Percentiles rank a stretch among this genome's conserved stretches.
phyloP scores from a whole-genome alignment of 1,140 invertebrate species.

The Hesperophylax magnus region DNA sequence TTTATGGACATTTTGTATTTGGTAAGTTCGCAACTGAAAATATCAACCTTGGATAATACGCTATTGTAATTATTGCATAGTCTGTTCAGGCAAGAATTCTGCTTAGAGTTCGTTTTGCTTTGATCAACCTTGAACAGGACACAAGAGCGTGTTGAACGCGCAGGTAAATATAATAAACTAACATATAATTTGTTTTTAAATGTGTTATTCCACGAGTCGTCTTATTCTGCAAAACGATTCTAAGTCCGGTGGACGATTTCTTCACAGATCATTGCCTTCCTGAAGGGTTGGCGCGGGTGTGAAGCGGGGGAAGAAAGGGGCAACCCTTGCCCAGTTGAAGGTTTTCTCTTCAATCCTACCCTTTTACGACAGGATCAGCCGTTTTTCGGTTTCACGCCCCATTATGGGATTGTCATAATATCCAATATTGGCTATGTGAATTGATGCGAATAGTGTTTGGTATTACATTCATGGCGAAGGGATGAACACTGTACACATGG shows the following conservation, averaged over 20 bases:
- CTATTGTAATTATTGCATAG: no score
- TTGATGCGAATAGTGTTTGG: slow-evolving; percentile 53
- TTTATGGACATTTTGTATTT: no score
- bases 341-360: slow-evolving; percentile 36
- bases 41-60: no score
- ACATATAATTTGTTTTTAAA: no score
- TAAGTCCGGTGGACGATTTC: slow-evolving; percentile 51
- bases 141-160: no score
- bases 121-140: no score
- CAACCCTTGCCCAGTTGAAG: slow-evolving; percentile 43
- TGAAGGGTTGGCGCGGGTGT: background rate
- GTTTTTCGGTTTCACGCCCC: slow-evolving; percentile 52
- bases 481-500: slow-evolving; percentile 40
- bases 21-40: no score
- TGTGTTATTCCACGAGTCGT: slow-evolving; percentile 6
- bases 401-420: slow-evolving; percentile 56
- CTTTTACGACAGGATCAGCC: slow-evolving; percentile 22
- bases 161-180: no score
- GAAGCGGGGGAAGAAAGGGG: background rate
- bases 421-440: slow-evolving; percentile 55
- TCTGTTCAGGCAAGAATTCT: no score
- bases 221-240: slow-evolving; percentile 28
- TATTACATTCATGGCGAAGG: slow-evolving; percentile 41
- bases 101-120: no score
- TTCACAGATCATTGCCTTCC: slow-evolving; percentile 49